Evolutionary conservation across 1,140 invertebrate genomes (phyloP).

Genomic region (Olivierus martensii): DNA sequence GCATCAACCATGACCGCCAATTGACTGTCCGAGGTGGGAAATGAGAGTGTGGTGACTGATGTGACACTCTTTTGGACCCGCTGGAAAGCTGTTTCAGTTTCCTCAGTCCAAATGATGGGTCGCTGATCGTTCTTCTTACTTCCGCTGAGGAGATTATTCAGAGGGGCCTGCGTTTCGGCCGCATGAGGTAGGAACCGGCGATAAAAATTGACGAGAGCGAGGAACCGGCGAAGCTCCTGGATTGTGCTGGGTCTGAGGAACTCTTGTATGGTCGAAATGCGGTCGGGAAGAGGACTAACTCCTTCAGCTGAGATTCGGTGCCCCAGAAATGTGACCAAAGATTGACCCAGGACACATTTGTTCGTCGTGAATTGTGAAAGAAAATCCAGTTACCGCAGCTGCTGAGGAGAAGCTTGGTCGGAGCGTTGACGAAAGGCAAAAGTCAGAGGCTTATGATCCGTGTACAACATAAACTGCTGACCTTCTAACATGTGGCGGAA

Average conservation of each 20-base stretch:
- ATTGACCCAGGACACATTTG: too few relatives aligned
- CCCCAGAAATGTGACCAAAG: too few relatives aligned
- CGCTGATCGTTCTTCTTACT: neutral
- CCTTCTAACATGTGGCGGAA: too few relatives aligned
- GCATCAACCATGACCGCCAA: constrained; percentile 13
- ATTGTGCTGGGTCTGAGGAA: constrained; percentile 20
- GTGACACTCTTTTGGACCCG: constrained; percentile 27
- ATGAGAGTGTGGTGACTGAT: neutral
- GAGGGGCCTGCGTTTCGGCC: constrained; percentile 8
- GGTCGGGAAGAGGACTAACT: too few relatives aligned
- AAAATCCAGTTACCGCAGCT: too few relatives aligned
- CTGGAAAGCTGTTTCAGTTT: constrained; percentile 25
- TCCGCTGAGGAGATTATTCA: neutral
- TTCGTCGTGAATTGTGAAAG: too few relatives aligned
- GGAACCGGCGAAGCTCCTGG: constrained; percentile 24
- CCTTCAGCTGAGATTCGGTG: too few relatives aligned
- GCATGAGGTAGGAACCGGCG: constrained; percentile 27
- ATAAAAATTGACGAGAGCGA: constrained; percentile 31
- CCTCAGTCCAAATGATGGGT: constrained; percentile 12
- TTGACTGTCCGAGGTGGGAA: neutral
- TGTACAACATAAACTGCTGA: too few relatives aligned
- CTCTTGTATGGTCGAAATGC: too few relatives aligned
- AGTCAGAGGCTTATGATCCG: too few relatives aligned
- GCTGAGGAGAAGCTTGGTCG: too few relatives aligned
- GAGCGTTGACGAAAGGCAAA: too few relatives aligned